A percentile compares a stretch with the other conserved stretches of the same genome.
Evolutionary conservation across 2,113 vertebrate species (phyloP).

Genomic region (Ammodytes dubius): DNA sequence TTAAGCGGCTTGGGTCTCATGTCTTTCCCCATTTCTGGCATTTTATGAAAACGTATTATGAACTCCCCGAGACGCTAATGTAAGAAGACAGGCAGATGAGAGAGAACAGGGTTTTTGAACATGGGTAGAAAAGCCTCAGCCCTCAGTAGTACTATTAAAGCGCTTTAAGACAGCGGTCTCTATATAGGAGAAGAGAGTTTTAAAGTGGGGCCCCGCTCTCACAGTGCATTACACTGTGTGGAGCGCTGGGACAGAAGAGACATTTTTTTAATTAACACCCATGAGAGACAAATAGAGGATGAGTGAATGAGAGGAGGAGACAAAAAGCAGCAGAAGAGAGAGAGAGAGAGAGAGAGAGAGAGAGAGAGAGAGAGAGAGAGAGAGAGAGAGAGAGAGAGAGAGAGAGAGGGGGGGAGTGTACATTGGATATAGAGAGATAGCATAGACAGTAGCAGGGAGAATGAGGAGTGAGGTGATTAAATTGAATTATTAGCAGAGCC

Average conservation of each 20-base stretch:
- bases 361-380: slow-evolving; percentile 43
- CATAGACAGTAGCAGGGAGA: slow-evolving; percentile 36
- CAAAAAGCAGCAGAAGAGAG: slow-evolving; percentile 34
- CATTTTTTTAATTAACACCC: slow-evolving; percentile 84
- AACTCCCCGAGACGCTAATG: slow-evolving; percentile 68
- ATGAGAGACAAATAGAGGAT: slow-evolving; percentile 74
- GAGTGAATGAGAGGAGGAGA: slow-evolving; percentile 67
- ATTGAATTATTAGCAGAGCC: slow-evolving; percentile 73
- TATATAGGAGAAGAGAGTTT: slow-evolving; percentile 58
- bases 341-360: slow-evolving; percentile 68
- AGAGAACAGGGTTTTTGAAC: slow-evolving; percentile 60
- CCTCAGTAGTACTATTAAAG: slow-evolving; percentile 73
- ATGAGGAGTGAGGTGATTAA: slow-evolving; percentile 70
- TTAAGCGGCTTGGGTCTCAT: slow-evolving; percentile 54
- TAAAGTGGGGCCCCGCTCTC: slow-evolving; percentile 58
- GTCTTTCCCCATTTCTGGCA: slow-evolving; percentile 35
- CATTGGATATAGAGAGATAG: slow-evolving; percentile 24
- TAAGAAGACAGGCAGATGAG: slow-evolving; percentile 72
- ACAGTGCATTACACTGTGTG: slow-evolving; percentile 52
- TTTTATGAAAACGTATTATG: slow-evolving; percentile 33
- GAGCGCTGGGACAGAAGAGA: slow-evolving; percentile 76
- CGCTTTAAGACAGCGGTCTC: slow-evolving; percentile 64
- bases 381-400: slow-evolving; percentile 64
- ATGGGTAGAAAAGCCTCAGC: slow-evolving; percentile 62
- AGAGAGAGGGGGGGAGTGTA: slow-evolving; percentile 64